Evolutionary conservation across 2,888 invertebrate species (phyloP), one percentile per base, ranked within the genome.

Genomic region (Rugalucina vietnamica): DNA sequence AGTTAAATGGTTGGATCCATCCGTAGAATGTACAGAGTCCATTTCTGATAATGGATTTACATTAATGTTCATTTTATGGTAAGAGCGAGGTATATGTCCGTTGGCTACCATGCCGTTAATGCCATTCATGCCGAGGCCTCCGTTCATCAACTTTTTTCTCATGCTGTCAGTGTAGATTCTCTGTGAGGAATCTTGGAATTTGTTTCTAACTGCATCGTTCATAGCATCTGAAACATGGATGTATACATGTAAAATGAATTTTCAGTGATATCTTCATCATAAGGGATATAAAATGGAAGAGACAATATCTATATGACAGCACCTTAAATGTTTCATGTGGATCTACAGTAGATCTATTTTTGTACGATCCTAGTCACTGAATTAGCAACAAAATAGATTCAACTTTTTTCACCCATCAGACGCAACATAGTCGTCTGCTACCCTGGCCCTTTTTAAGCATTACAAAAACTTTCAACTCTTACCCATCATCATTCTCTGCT

Each of bases 401-500:
- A n/a, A n/a, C n/a, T n/a, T n/a, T n/a, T n/a, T n/a, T n/a, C n/a
- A n/a, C n/a, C n/a, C n/a, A n/a, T n/a, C n/a, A n/a, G n/a, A n/a
- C n/a, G n/a, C n/a, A n/a, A n/a, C n/a, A n/a, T n/a, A n/a, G n/a
- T n/a, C n/a, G n/a, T n/a, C n/a, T n/a, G n/a, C n/a, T n/a, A n/a
- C n/a, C n/a, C n/a, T n/a, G n/a, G n/a, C n/a, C n/a, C n/a, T n/a
- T n/a, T n/a, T n/a, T n/a, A n/a, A n/a, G n/a, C n/a, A n/a, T n/a
- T n/a, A n/a, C n/a, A n/a, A n/a, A n/a, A n/a, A n/a, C n/a, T n/a
- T n/a, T n/a, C n/a, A n/a, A 10, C 18, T 84, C 86, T 82, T 88
- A 91, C 92, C 90, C 90, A 91, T 90, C 90, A 93, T 90, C 36
- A 91, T 88, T 43, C 93, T 85, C 84, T 93, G 94, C 85, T 94